Evolutionary conservation across 2,113 vertebrate species (phyloP).

Genomic region (Cardinalis cardinalis): DNA sequence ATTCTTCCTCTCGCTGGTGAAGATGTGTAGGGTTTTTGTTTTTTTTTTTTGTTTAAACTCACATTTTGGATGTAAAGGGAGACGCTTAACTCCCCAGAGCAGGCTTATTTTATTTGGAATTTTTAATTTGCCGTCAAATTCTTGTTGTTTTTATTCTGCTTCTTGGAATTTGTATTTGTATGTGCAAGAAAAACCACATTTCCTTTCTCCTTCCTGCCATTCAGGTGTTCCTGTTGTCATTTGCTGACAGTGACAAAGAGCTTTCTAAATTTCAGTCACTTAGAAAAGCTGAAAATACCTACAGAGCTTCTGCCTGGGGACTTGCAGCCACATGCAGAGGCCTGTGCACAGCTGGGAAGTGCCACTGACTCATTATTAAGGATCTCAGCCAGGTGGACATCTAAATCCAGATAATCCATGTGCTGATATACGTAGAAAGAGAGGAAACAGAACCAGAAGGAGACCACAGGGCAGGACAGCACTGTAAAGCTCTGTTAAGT

Average conservation of each 20-base stretch:
- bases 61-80: background rate
- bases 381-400: background rate
- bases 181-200: background rate
- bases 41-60: background rate
- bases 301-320: background rate
- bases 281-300: background rate
- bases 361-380: background rate
- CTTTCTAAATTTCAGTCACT: background rate
- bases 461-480: background rate
- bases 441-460: background rate
- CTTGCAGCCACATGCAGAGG: background rate
- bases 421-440: background rate
- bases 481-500: background rate
- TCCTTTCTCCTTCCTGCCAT: background rate
- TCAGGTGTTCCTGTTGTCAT: background rate
- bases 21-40: background rate
- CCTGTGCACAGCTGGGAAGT: background rate
- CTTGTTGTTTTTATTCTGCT: background rate
- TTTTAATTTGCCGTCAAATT: background rate
- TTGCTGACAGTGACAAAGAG: background rate
- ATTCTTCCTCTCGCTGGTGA: background rate
- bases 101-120: background rate
- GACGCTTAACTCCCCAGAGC: background rate
- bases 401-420: background rate
- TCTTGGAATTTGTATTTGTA: background rate